Percentiles rank a stretch among this genome's conserved stretches.
Evolutionary conservation across 2,113 vertebrate genomes (phyloP).

Genomic region (Platanista minor): DNA sequence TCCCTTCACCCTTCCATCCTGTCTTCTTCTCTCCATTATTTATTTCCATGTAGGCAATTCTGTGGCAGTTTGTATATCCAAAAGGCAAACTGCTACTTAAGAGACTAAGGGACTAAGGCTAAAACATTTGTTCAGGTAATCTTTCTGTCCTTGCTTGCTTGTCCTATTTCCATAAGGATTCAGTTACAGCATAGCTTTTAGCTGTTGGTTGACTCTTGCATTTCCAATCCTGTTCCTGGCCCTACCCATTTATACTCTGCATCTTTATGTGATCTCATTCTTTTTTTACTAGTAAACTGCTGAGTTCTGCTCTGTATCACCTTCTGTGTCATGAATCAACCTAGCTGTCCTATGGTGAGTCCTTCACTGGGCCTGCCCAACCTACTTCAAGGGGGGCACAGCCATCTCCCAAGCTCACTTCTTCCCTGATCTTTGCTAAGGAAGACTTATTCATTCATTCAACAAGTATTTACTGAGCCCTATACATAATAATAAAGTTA

Average conservation of each 20-base stretch:
- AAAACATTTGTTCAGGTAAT: not conserved
- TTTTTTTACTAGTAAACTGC: not conserved
- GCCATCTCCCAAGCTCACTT: not conserved
- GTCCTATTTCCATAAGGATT: not conserved
- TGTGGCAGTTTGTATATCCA: not conserved
- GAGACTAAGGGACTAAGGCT: not conserved
- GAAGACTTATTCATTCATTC: not conserved
- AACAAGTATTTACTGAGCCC: not conserved
- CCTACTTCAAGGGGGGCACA: not conserved
- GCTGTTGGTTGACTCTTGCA: not conserved
- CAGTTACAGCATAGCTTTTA: not conserved
- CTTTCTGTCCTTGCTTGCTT: not conserved
- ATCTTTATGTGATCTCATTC: not conserved
- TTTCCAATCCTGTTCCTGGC: not conserved
- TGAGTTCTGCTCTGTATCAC: not conserved
- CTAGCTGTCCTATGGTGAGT: not conserved
- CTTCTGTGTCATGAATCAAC: not conserved
- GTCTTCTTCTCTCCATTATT: not conserved
- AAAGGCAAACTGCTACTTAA: not conserved
- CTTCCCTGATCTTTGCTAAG: not conserved
- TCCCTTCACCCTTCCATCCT: not conserved
- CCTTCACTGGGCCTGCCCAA: not conserved
- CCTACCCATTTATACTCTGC: not conserved
- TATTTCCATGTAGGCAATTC: not conserved
- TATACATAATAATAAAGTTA: not conserved